phyloP scores from a whole-genome alignment of 2,888 invertebrate species.

The Caenorhabditis drosophilae region DNA sequence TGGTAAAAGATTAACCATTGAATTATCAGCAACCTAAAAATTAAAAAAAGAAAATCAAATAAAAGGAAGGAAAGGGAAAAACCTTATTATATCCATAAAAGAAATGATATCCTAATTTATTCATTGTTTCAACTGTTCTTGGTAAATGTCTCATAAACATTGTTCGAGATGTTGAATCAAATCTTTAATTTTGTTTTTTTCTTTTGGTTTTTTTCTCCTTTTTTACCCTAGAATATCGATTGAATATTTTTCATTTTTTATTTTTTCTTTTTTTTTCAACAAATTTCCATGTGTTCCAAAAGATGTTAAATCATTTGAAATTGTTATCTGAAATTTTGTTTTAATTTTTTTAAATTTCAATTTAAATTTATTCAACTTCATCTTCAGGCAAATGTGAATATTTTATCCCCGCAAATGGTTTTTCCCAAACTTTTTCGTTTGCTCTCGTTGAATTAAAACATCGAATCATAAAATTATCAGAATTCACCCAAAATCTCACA shows the following conservation, averaged over 20 bases:
- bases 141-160: constrained; percentile 63
- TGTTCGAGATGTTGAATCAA: constrained; percentile 52
- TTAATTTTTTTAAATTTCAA: not conserved
- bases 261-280: constrained; percentile 4
- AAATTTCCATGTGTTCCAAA: constrained; percentile 21
- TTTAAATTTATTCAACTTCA: constrained; percentile 9
- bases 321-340: constrained; percentile 13
- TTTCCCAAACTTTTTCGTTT: constrained; percentile 25
- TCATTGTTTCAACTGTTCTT: constrained; percentile 74
- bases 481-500: constrained; percentile 39
- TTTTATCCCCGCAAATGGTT: constrained; percentile 42
- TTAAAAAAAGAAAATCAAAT: not conserved
- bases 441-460: constrained; percentile 29
- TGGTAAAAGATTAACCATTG: constrained; percentile 86
- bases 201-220: too few species aligned
- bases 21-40: constrained; percentile 79
- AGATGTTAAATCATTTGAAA: constrained; percentile 16
- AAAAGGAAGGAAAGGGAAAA: not conserved
- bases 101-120: constrained; percentile 78
- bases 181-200: too few species aligned
- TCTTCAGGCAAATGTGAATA: constrained; percentile 27
- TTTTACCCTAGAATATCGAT: constrained; percentile 45
- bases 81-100: constrained; percentile 89
- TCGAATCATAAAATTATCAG: constrained; percentile 37
- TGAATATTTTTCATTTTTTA: constrained; percentile 21